Evolutionary conservation across 2,888 invertebrate genomes (phyloP).

Genomic region (Drosophila putrida): DNA sequence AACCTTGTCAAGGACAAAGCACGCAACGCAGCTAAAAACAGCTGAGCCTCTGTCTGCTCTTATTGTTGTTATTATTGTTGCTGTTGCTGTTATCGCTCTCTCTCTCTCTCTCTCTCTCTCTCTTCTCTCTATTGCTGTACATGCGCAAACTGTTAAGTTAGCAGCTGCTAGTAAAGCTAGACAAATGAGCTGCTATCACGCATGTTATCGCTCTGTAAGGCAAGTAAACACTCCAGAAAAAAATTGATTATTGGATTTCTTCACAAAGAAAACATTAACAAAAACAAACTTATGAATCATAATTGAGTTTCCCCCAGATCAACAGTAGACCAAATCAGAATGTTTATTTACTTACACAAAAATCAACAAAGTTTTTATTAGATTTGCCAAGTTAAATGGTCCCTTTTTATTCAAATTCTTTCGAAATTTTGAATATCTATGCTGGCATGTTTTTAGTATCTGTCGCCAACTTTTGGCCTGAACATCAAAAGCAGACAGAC

Average conservation of each 20-base stretch:
- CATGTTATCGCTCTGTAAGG: conserved; percentile 34
- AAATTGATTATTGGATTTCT: conserved; percentile 64
- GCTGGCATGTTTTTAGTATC: conserved; percentile 1
- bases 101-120: conserved; percentile 1
- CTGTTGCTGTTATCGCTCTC: conserved; percentile 21
- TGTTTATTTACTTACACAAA: conserved; percentile 24
- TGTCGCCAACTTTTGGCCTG: conserved; percentile 6
- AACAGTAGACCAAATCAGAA: conserved; percentile 1
- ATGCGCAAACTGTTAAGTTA: conserved; percentile 52
- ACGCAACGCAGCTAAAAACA: conserved; percentile 70
- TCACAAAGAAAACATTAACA: conserved; percentile 28
- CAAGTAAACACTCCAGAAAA: conserved; percentile 46
- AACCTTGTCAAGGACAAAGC: conserved; percentile 82
- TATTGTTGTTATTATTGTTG: conserved; percentile 31
- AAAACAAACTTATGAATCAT: conserved; percentile 31
- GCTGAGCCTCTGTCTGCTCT: conserved; percentile 63
- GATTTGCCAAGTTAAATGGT: conserved; percentile 46
- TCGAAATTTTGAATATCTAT: conserved; percentile 1
- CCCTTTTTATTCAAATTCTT: conserved; percentile 13
- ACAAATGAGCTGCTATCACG: conserved; percentile 22
- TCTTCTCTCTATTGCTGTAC: conserved; percentile 7
- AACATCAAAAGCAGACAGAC: conserved; percentile 11
- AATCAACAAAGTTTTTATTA: conserved; percentile 52
- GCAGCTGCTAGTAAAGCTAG: conserved; percentile 24
- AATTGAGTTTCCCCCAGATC: conserved; percentile 34